Evolutionary conservation across 2,888 invertebrate genomes (phyloP).

Genomic region (Cartodere bifasciata): DNA sequence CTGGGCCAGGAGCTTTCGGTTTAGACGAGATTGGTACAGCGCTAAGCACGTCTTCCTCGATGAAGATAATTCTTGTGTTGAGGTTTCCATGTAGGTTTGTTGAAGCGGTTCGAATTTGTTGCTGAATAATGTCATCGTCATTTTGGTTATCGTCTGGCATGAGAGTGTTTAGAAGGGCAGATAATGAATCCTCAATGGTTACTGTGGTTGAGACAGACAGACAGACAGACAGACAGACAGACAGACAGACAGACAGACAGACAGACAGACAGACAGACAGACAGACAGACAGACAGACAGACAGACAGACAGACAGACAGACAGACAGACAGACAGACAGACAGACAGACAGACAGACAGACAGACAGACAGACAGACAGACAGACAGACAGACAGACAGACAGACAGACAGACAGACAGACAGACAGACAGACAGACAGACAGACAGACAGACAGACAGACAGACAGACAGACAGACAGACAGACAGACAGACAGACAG

Average conservation of each 20-base stretch:
- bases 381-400: conserved; percentile 5
- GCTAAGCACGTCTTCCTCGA: too few species aligned
- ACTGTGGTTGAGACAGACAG: conserved; percentile 5
- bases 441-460: conserved; percentile 5
- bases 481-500: conserved; percentile 5
- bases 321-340: conserved; percentile 5
- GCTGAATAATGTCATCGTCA: too few species aligned
- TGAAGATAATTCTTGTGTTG: too few species aligned
- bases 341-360: conserved; percentile 5
- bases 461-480: conserved; percentile 5
- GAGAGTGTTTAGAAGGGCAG: too few species aligned
- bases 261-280: conserved; percentile 5
- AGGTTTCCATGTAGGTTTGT: too few species aligned
- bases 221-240: conserved; percentile 5
- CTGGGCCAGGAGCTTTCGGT: too few species aligned
- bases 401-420: conserved; percentile 5
- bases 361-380: conserved; percentile 5
- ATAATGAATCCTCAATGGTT: too few species aligned
- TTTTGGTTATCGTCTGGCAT: too few species aligned
- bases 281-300: conserved; percentile 5
- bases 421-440: conserved; percentile 5
- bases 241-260: conserved; percentile 5
- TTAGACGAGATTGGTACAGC: too few species aligned
- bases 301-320: conserved; percentile 5
- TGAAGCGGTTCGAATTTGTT: too few species aligned